Conservation (phyloP, 2,113 vertebrate species). For the Pyxicephalus adspersus region DNA sequence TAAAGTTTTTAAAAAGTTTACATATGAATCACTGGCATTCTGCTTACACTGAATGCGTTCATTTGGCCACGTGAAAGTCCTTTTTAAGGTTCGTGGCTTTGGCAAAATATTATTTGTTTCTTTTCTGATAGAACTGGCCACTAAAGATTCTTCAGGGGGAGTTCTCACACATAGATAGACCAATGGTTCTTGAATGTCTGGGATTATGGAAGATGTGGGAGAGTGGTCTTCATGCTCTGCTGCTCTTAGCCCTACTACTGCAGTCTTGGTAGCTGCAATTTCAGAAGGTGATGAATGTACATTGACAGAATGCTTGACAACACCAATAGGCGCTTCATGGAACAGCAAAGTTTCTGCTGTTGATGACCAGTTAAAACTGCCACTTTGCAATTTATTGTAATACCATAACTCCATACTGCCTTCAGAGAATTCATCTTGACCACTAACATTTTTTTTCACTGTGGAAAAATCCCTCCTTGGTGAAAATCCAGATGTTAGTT, state of each 20-base stretch:
- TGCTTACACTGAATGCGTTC: neutral
- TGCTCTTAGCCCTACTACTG: neutral
- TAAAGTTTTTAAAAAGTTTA: constrained; percentile 32
- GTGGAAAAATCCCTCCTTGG: too few species aligned
- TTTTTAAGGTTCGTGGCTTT: constrained; percentile 22
- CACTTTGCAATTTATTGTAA: constrained; percentile 27
- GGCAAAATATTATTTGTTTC: neutral
- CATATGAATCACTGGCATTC: neutral
- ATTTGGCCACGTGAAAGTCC: constrained; percentile 57
- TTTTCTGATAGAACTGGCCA: neutral
- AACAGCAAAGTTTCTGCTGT: neutral
- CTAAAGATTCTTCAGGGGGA: constrained; percentile 17
- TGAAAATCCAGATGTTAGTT: too few species aligned
- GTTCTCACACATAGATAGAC: constrained; percentile 56
- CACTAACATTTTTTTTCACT: neutral
- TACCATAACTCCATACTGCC: constrained; percentile 39
- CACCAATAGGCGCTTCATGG: neutral
- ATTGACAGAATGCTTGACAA: neutral
- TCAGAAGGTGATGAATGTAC: neutral
- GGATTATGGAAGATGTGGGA: neutral
- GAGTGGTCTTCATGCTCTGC: neutral
- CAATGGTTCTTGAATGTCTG: constrained; percentile 39
- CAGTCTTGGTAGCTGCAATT: neutral
- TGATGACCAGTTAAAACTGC: neutral
- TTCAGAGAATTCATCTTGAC: neutral